phyloP scores from a whole-genome alignment of 2,888 invertebrate genomes.

The Cylindroiulus punctatus region DNA sequence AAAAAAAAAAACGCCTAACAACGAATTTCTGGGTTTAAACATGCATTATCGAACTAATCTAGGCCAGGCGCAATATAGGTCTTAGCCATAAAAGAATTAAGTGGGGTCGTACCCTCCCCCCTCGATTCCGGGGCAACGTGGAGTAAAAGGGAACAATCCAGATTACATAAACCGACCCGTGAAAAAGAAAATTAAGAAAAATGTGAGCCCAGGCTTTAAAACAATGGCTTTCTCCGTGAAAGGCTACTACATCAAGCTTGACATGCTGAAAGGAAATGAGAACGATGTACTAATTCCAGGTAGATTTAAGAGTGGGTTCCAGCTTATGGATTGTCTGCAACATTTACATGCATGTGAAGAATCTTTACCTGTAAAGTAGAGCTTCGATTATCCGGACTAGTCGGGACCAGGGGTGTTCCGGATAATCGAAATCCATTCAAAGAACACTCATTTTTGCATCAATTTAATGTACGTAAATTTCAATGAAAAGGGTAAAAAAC shows the following conservation, averaged over 20 bases:
- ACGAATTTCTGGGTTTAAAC: slow-evolving; percentile 39
- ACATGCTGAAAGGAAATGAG: not conserved
- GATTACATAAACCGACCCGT: slow-evolving; percentile 17
- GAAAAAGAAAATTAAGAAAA: not conserved
- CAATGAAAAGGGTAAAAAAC: no score
- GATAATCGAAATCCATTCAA: no score
- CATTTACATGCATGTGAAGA: no score
- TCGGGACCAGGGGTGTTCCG: no score
- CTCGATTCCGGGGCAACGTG: not conserved
- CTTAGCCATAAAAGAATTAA: slow-evolving; percentile 42
- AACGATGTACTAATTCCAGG: no score
- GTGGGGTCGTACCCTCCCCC: slow-evolving; percentile 1
- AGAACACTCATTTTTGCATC: no score
- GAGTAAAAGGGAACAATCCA: slow-evolving; percentile 35
- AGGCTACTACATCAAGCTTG: not conserved
- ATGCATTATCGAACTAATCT: slow-evolving; percentile 41
- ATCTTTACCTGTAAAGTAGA: no score
- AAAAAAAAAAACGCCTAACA: slow-evolving; percentile 21
- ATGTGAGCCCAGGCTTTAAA: slow-evolving; percentile 9
- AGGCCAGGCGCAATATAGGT: slow-evolving; percentile 35
- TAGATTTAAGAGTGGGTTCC: no score
- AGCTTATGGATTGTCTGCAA: no score
- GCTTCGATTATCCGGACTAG: no score
- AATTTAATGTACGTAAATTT: no score
- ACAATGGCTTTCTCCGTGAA: not conserved